Percentiles rank a stretch among this genome's conserved stretches.
Conservation (phyloP, 2,797 vertebrate species). For the Microctenopoma stevenorrisi region DNA sequence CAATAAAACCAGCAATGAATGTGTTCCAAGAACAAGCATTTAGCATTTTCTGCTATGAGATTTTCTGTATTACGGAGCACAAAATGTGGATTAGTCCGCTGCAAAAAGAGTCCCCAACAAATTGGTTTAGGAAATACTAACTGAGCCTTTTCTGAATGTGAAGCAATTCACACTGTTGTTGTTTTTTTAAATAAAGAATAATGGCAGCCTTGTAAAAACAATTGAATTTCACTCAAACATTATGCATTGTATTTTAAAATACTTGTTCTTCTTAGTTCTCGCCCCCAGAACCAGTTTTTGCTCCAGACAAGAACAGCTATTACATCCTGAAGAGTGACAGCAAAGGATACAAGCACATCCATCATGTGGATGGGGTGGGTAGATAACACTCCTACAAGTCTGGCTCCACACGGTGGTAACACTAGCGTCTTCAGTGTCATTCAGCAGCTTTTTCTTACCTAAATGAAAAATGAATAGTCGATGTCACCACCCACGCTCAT, state of each 20-base stretch:
- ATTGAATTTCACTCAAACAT: too few relatives aligned
- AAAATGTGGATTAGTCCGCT: too few relatives aligned
- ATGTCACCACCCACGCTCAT: neutral
- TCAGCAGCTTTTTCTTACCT: neutral
- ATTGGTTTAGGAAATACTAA: too few relatives aligned
- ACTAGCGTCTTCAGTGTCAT: too few relatives aligned
- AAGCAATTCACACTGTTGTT: neutral
- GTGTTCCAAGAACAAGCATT: neutral
- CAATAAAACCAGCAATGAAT: neutral
- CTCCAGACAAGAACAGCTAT: constrained; percentile 84
- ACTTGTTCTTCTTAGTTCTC: constrained; percentile 88
- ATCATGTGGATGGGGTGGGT: constrained; percentile 84
- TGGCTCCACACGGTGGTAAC: too few relatives aligned
- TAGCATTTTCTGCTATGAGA: too few relatives aligned
- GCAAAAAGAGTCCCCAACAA: too few relatives aligned
- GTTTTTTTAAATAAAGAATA: neutral
- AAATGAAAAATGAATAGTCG: neutral
- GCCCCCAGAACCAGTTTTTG: constrained; percentile 89
- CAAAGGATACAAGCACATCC: constrained; percentile 92
- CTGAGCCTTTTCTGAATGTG: too few relatives aligned
- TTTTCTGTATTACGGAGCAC: too few relatives aligned
- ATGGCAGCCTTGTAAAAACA: neutral
- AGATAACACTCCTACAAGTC: neutral
- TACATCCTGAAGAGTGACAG: constrained; percentile 91
- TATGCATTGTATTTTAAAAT: neutral